Evolutionary conservation across 1,140 invertebrate species (phyloP).

Genomic region (Choristoneura fumiferana): DNA sequence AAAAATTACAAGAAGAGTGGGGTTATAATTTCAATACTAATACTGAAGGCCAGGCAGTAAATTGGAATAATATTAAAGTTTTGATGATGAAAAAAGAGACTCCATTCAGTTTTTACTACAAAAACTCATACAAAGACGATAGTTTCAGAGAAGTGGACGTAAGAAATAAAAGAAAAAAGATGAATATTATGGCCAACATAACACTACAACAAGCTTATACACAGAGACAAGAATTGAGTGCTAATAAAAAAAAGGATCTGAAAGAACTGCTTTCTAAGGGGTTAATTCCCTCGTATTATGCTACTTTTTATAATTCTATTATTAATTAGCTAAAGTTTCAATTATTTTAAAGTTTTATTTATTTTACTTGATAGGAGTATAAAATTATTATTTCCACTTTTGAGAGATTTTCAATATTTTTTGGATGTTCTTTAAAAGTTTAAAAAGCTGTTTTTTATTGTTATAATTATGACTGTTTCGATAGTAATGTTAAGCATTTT

Average conservation of each 20-base stretch:
- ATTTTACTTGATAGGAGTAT: too few species aligned
- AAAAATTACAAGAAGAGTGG: background rate
- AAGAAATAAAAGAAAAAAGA: conserved; percentile 1
- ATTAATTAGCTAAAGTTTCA: too few species aligned
- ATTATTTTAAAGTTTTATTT: too few species aligned
- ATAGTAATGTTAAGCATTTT: too few species aligned
- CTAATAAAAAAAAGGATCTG: background rate
- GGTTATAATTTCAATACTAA: background rate
- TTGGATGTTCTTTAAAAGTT: too few species aligned
- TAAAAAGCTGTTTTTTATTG: too few species aligned
- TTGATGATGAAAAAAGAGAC: background rate
- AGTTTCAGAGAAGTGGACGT: background rate
- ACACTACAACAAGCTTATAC: background rate
- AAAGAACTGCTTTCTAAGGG: background rate
- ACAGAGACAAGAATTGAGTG: background rate
- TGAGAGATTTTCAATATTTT: too few species aligned
- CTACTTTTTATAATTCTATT: conserved; percentile 19
- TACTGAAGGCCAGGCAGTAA: background rate
- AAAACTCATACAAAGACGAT: background rate
- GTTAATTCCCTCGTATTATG: background rate
- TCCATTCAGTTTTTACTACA: background rate
- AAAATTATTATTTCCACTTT: too few species aligned
- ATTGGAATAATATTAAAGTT: conserved; percentile 3
- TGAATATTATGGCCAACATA: background rate
- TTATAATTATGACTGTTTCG: too few species aligned